A percentile compares a stretch with the other conserved stretches of the same genome.
Evolutionary conservation across 2,888 invertebrate genomes (phyloP).

Genomic region (Bombyx huttoni): DNA sequence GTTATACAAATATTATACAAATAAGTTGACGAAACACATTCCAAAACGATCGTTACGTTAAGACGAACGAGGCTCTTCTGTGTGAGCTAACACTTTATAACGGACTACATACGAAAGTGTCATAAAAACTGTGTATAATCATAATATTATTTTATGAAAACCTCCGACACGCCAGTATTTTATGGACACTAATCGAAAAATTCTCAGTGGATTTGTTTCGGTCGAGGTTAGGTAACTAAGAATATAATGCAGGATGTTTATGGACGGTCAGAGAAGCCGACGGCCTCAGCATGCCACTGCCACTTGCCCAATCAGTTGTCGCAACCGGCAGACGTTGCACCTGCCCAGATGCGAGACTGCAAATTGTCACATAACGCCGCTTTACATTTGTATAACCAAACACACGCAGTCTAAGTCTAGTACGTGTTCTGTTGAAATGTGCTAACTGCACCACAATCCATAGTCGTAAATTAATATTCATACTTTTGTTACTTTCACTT

Average conservation of each 20-base stretch:
- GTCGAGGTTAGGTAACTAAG: slow-evolving; percentile 49
- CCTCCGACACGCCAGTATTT: slow-evolving; percentile 24
- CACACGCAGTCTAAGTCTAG: not conserved
- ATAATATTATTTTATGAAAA: slow-evolving; percentile 14
- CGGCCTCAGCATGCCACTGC: slow-evolving; percentile 50
- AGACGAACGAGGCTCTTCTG: slow-evolving; percentile 9
- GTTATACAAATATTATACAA: slow-evolving; percentile 13
- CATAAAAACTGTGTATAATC: slow-evolving; percentile 10
- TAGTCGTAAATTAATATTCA: not conserved
- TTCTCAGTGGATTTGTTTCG: slow-evolving; percentile 55
- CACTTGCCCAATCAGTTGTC: slow-evolving; percentile 63
- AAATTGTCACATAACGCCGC: slow-evolving; percentile 34
- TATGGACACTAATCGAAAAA: slow-evolving; percentile 32
- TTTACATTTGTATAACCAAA: not conserved
- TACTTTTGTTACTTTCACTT: slow-evolving; percentile 31
- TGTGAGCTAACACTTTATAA: slow-evolving; percentile 25
- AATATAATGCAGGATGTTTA: slow-evolving; percentile 60
- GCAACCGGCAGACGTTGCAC: slow-evolving; percentile 64
- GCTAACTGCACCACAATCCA: not conserved
- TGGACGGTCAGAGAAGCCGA: slow-evolving; percentile 49
- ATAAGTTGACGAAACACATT: slow-evolving; percentile 35
- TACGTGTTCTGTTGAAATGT: not conserved
- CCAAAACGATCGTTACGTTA: slow-evolving; percentile 16
- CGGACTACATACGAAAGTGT: slow-evolving; percentile 19
- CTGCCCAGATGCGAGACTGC: slow-evolving; percentile 58